These are phyloP conservation scores for Ovis canadensis DNA, from an alignment of 2,113 vertebrate genomes.

Conservation along the genomic window DNA sequence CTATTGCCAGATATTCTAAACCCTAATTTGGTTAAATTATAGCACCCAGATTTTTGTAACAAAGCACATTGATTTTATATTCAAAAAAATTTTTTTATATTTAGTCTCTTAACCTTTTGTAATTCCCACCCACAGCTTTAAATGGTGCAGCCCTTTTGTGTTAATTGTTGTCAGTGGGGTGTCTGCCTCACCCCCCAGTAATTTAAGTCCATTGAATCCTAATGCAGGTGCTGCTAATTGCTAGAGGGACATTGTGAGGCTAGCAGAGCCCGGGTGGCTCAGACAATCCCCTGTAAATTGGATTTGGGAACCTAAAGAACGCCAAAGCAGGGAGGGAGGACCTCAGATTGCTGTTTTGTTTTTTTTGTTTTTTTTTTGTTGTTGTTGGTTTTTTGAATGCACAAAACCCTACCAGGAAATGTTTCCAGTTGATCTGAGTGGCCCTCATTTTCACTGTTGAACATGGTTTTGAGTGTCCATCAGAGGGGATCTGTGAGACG, in stretches of 20 bases:
- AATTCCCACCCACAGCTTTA: conserved; percentile 80
- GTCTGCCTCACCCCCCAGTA: conserved; percentile 74
- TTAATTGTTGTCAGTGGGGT: conserved; percentile 78
- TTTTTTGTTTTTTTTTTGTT: background rate
- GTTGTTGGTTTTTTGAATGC: background rate
- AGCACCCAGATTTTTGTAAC: conserved; percentile 78
- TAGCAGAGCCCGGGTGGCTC: conserved; percentile 44
- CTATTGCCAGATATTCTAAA: conserved; percentile 75
- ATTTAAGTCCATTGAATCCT: conserved; percentile 75
- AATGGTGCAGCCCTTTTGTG: conserved; percentile 72
- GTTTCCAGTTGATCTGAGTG: background rate
- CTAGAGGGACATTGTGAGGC: conserved; percentile 62
- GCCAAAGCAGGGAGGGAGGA: background rate
- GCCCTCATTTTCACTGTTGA: background rate
- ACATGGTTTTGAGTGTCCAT: background rate
- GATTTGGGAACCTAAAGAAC: conserved; percentile 55
- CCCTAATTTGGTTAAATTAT: conserved; percentile 80
- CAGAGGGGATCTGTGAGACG: background rate
- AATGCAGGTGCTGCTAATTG: conserved; percentile 78
- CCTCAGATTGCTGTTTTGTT: background rate
- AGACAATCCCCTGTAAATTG: conserved; percentile 66
- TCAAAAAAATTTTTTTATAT: conserved; percentile 81
- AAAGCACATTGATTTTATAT: conserved; percentile 82
- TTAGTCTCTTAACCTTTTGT: conserved; percentile 85
- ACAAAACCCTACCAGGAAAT: background rate